Evolutionary conservation across 92 coral and sea anemone genomes (phyloP), one percentile per base, ranked within the genome.

Genomic region (Plumapathes pennacea): DNA sequence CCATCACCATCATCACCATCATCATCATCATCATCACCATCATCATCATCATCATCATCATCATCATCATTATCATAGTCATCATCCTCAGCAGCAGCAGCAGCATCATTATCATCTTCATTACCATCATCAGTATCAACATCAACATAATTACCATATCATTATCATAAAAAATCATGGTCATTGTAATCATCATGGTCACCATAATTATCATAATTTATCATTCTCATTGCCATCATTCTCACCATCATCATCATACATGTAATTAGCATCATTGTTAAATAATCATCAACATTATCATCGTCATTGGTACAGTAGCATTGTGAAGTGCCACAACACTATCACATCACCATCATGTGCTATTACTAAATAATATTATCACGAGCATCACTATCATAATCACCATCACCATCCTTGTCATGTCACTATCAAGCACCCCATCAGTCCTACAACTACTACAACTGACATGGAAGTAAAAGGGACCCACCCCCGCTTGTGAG

Each of bases 401-500:
- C 52, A 15, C 15, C 24, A 8, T n/a, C 17, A 10, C 4, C 27
- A 1, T 3, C 38, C 9, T 17, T 27, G 17, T 26, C 51, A 40
- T 4, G 7, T 19, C 59, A 4, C 46, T n/a, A 7, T 13, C 10
- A 52, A 27, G 1, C 5, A n/a, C 5, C 25, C 46, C 2, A 11
- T 19, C 18, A 12, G 11, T 19, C 10, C 10, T 36, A n/a, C n/a
- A n/a, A n/a, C n/a, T n/a, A n/a, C n/a, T n/a, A n/a, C n/a, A n/a
- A n/a, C n/a, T n/a, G n/a, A n/a, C n/a, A n/a, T n/a, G n/a, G n/a
- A n/a, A n/a, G n/a, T n/a, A n/a, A n/a, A n/a, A n/a, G n/a, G n/a
- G 9, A 8, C 58, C 18, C 46, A 58, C 76, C 76, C 57, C 67
- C n/a, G 44, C 59, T 46, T 69, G 46, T 4, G 37, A 11, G 10